Percentiles rank a stretch among this genome's conserved stretches.
phyloP scores from a whole-genome alignment of 2,797 vertebrate genomes.

The Oreochromis grahami region DNA sequence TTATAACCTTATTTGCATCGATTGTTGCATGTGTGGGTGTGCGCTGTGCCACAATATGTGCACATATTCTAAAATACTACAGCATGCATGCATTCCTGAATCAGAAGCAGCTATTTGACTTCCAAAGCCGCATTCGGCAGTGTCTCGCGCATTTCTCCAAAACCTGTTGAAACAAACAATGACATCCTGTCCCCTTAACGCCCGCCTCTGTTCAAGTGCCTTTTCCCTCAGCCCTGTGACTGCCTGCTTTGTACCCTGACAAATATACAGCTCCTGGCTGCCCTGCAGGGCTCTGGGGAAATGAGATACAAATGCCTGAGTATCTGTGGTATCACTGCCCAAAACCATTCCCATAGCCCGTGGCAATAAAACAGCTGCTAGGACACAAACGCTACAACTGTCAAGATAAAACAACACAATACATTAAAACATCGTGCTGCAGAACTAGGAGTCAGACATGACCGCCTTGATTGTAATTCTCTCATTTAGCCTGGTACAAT shows the following conservation, averaged over 20 bases:
- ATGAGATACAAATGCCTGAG: slow-evolving; percentile 68
- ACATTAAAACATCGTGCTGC: background rate
- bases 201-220: slow-evolving; percentile 57
- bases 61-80: background rate
- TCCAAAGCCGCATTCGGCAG: slow-evolving; percentile 35
- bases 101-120: slow-evolving; percentile 44
- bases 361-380: slow-evolving; percentile 50
- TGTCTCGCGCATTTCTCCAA: slow-evolving; percentile 50
- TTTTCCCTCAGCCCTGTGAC: slow-evolving; percentile 51
- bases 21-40: background rate
- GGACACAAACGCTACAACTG: slow-evolving; percentile 8
- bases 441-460: background rate
- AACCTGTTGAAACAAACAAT: slow-evolving; percentile 54
- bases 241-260: slow-evolving; percentile 62
- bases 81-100: slow-evolving; percentile 9
- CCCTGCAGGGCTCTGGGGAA: slow-evolving; percentile 59
- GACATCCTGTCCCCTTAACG: slow-evolving; percentile 49
- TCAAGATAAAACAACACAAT: slow-evolving; percentile 18
- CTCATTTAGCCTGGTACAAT: background rate
- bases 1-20: background rate
- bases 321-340: slow-evolving; percentile 52
- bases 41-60: background rate
- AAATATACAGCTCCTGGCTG: slow-evolving; percentile 71
- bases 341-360: slow-evolving; percentile 46
- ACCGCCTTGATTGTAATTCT: background rate